Evolutionary conservation across 2,888 invertebrate genomes (phyloP).

Genomic region (Pherbina coryleti): DNA sequence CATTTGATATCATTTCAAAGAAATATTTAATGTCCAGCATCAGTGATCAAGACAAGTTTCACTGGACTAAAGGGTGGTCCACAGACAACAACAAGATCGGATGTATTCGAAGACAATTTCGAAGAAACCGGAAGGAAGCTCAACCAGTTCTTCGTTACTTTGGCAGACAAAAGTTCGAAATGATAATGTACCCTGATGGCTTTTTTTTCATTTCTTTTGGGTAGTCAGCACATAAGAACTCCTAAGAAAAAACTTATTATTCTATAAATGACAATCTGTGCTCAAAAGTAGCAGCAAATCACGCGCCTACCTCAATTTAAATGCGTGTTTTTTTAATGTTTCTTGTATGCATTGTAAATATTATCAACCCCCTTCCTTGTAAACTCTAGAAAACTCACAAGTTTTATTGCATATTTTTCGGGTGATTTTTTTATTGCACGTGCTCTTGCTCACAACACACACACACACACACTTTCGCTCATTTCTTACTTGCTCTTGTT

Average conservation of each 20-base stretch:
- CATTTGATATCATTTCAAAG: background rate
- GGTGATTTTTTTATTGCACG: background rate
- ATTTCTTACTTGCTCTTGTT: slow-evolving; percentile 37
- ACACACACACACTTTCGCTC: background rate
- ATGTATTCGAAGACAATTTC: background rate
- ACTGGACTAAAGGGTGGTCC: background rate
- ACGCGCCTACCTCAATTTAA: slow-evolving; percentile 58
- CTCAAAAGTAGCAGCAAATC: slow-evolving; percentile 30
- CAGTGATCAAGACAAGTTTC: background rate
- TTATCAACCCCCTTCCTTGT: background rate
- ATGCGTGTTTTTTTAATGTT: background rate
- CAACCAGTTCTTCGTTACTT: background rate
- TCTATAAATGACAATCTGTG: background rate
- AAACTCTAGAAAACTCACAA: background rate
- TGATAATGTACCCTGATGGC: background rate
- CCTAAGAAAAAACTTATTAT: background rate
- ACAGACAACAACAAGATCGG: background rate
- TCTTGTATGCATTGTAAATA: background rate
- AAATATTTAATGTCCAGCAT: slow-evolving; percentile 12
- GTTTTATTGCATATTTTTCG: slow-evolving; percentile 47
- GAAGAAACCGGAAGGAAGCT: background rate
- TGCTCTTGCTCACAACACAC: background rate
- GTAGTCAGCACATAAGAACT: background rate
- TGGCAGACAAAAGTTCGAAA: background rate
- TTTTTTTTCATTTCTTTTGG: too few relatives aligned